Evolutionary conservation across 2,797 vertebrate genomes (phyloP), one percentile per base, ranked within the genome.

Genomic region (Chloroceryle inda): DNA sequence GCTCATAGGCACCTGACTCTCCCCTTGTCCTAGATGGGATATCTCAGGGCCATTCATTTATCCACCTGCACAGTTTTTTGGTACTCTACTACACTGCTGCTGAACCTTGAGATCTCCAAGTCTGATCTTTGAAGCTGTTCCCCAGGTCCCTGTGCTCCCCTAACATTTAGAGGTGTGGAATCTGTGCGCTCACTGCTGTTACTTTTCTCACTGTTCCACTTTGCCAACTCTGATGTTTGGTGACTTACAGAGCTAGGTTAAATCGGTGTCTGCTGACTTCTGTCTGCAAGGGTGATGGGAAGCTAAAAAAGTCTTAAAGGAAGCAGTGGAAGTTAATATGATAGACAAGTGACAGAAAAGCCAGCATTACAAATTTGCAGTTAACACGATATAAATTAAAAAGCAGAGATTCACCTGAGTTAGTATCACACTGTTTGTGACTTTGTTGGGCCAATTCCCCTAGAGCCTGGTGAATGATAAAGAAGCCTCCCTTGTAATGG

Each of bases 271-370:
- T 87, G 71, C 81, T 59, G 63, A 66, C n/a, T 92, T 73, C 31
- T 82, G 31, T 52, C 52, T 85, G 52, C 27, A 35, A 11, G 37
- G 22, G 13, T 76, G 52, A 74, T 61, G 59, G 26, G 27, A 69
- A 37, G 27, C 40, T 56, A 91, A 75, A 69, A 2, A 24, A 79
- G 21, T 31, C 63, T 44, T 75, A 49, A 66, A 85, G 29, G 15
- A 55, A 76, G 35, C 21, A 85, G 23, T 19, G 17, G n/a, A 56
- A 55, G 37, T 59, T 89, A n/a, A 19, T 68, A 8, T 12, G 68
- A 89, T 90, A 53, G 22, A 19, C 22, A 35, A 62, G n/a, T 31
- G n/a, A 38, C 45, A 85, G 68, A 76, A 91, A 92, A 82, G 8
- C 4, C 47, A 79, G n/a, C 15, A 44, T 35, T 45, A 45, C 17